These are phyloP conservation scores for Drosophila watanabei DNA, from an alignment of 1,140 invertebrate species.

Conservation along the genomic window DNA sequence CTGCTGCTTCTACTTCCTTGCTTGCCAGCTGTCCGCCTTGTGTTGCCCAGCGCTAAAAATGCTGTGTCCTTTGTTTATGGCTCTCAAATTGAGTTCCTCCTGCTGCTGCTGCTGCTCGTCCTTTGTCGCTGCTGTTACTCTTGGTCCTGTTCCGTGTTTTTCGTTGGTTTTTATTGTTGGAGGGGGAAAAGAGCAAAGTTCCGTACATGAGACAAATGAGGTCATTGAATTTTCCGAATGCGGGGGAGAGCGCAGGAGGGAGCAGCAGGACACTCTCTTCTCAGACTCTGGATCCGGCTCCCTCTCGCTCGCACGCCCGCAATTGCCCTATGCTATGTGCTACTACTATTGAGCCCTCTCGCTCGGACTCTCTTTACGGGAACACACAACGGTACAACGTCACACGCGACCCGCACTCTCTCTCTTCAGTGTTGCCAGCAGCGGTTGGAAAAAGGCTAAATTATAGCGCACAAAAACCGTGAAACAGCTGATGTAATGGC, in stretches of 20 bases:
- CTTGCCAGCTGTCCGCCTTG: slow-evolving; percentile 41
- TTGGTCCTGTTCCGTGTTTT: slow-evolving; percentile 52
- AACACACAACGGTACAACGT: not conserved
- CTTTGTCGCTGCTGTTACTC: slow-evolving; percentile 50
- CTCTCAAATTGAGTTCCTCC: slow-evolving; percentile 28
- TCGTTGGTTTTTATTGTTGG: slow-evolving; percentile 16
- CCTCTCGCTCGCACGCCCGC: slow-evolving; percentile 24
- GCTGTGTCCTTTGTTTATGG: slow-evolving; percentile 31
- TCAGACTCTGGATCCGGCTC: slow-evolving; percentile 9
- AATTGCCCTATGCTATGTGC: slow-evolving; percentile 42
- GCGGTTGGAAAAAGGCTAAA: slow-evolving; percentile 26
- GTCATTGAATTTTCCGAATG: slow-evolving; percentile 78
- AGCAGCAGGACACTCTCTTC: slow-evolving; percentile 54
- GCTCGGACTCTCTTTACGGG: not conserved
- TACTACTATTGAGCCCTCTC: slow-evolving; percentile 46
- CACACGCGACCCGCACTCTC: slow-evolving; percentile 51
- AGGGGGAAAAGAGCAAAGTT: slow-evolving; percentile 56
- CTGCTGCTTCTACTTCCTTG: slow-evolving; percentile 33
- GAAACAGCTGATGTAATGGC: slow-evolving; percentile 45
- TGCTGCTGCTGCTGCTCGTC: slow-evolving; percentile 30
- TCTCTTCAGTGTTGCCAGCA: slow-evolving; percentile 28
- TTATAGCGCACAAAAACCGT: slow-evolving; percentile 34
- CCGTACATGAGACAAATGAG: slow-evolving; percentile 79
- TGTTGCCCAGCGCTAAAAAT: slow-evolving; percentile 27
- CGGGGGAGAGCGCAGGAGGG: slow-evolving; percentile 23